Evolutionary conservation across 2,888 invertebrate species (phyloP).

Genomic region (Xestia xanthographa): DNA sequence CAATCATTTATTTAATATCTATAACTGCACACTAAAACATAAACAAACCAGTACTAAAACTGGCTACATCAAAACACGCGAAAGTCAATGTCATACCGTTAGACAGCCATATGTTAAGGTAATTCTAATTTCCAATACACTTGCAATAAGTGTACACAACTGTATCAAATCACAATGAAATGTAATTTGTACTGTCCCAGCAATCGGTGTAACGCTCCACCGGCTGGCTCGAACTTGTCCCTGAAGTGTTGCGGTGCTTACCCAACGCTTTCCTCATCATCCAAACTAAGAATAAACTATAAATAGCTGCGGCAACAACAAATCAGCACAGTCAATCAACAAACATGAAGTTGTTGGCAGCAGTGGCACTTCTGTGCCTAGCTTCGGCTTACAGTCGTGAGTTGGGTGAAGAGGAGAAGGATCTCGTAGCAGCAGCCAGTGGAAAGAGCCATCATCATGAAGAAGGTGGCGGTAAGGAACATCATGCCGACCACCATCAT

Average conservation of each 20-base stretch:
- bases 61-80: neutral
- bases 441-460: slow-evolving; percentile 82
- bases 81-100: slow-evolving; percentile 14
- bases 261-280: slow-evolving; percentile 85
- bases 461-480: slow-evolving; percentile 85
- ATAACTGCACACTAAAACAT: neutral
- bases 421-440: slow-evolving; percentile 85
- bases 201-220: slow-evolving; percentile 82
- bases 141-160: slow-evolving; percentile 56
- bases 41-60: neutral
- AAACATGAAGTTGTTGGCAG: slow-evolving; percentile 86
- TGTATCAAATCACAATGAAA: slow-evolving; percentile 72
- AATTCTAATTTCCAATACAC: slow-evolving; percentile 51
- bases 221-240: slow-evolving; percentile 79
- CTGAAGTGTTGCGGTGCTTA: slow-evolving; percentile 81
- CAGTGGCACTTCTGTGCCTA: slow-evolving; percentile 83
- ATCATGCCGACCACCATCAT: slow-evolving; percentile 86
- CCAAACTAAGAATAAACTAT: slow-evolving; percentile 86
- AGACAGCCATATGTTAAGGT: slow-evolving; percentile 39
- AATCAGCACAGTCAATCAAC: slow-evolving; percentile 75
- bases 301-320: slow-evolving; percentile 79
- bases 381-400: slow-evolving; percentile 84
- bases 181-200: slow-evolving; percentile 72
- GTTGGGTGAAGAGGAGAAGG: slow-evolving; percentile 82
- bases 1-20: slow-evolving; percentile 1